These are phyloP conservation scores for Dendrolimus houi DNA, from an alignment of 2,888 invertebrate species.

Conservation along the genomic window DNA sequence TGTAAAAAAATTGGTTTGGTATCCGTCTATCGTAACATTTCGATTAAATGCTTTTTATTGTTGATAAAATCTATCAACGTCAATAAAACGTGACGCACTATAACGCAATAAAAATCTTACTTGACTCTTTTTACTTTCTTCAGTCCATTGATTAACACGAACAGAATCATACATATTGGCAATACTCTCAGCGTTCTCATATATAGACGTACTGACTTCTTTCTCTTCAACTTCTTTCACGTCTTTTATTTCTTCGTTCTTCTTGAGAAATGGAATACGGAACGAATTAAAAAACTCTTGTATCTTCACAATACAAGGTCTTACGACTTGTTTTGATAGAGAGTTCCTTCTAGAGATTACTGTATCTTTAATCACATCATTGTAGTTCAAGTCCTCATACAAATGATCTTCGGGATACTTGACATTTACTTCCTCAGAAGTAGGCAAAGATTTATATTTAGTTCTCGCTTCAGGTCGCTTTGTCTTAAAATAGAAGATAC, in stretches of 20 bases:
- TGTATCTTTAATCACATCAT: conserved; percentile 32
- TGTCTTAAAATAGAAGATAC: conserved; percentile 37
- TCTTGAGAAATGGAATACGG: conserved; percentile 57
- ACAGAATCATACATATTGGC: conserved; percentile 63
- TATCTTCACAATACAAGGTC: conserved; percentile 53
- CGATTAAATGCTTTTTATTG: too few species aligned
- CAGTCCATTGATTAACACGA: conserved; percentile 21
- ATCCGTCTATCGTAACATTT: too few species aligned
- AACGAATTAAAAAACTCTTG: conserved; percentile 60
- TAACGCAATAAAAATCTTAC: not conserved
- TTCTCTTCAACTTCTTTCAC: conserved; percentile 17
- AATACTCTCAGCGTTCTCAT: conserved; percentile 48
- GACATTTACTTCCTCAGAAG: conserved; percentile 39
- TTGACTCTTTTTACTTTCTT: conserved; percentile 1
- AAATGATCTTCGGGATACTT: conserved; percentile 56
- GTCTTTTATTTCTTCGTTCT: conserved; percentile 25
- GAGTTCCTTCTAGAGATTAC: conserved; percentile 11
- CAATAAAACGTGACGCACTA: too few species aligned
- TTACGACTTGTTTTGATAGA: conserved; percentile 21
- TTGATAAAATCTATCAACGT: too few species aligned
- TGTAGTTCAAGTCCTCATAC: conserved; percentile 62
- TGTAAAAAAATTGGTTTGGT: too few species aligned
- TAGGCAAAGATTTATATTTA: conserved; percentile 50
- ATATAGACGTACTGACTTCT: conserved; percentile 28
- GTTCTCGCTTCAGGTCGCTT: conserved; percentile 41